Conservation (phyloP, 2,797 vertebrate species). For the Podarcis lilfordi region DNA sequence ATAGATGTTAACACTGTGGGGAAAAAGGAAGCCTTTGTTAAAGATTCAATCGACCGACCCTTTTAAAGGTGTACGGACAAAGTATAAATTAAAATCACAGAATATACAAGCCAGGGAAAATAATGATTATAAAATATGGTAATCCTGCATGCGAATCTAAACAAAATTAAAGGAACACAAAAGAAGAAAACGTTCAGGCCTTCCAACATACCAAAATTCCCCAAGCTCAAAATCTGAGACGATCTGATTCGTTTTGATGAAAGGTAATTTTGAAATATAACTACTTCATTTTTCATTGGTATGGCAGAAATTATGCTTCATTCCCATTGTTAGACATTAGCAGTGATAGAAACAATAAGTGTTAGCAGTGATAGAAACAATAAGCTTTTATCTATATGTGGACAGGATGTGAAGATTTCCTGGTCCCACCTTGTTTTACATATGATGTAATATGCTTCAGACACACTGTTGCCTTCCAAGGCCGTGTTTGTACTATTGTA, state of each 20-base stretch:
- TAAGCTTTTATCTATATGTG: background rate
- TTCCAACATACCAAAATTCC: background rate
- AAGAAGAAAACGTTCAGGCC: background rate
- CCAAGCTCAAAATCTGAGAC: background rate
- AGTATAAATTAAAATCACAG: background rate
- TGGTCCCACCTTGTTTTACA: background rate
- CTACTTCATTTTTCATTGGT: background rate
- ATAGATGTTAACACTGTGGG: conserved; percentile 24
- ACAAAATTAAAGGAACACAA: conserved; percentile 2
- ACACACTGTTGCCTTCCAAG: background rate
- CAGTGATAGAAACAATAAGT: background rate
- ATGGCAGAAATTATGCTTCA: background rate
- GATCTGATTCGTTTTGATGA: background rate
- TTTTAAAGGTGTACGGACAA: conserved; percentile 18
- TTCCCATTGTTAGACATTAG: background rate
- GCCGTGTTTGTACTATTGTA: background rate
- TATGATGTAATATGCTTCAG: background rate
- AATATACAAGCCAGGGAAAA: background rate
- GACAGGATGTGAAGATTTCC: background rate
- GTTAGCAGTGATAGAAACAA: background rate
- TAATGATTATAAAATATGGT: conserved; percentile 4
- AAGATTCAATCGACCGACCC: conserved; percentile 26
- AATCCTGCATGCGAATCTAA: conserved; percentile 7
- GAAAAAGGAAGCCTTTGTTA: conserved; percentile 44
- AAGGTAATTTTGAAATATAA: background rate